phyloP scores from a whole-genome alignment of 1,140 invertebrate species.

The Melipona quadrifasciata region DNA sequence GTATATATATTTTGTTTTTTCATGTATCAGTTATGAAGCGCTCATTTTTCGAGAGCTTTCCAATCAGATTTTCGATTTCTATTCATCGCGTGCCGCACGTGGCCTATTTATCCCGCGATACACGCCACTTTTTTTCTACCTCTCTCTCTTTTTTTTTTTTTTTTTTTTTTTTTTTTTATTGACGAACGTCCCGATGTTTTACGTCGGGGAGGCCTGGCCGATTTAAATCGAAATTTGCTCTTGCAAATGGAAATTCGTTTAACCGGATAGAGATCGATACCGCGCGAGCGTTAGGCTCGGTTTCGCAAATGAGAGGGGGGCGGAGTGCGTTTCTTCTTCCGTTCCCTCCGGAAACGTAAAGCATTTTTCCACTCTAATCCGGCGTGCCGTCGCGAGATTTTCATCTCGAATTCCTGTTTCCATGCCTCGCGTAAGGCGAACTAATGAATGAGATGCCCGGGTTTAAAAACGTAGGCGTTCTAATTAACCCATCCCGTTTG shows the following conservation, averaged over 20 bases:
- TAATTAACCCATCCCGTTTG: constrained; percentile 25
- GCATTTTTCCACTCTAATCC: neutral
- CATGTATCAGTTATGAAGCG: neutral
- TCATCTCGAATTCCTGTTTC: neutral
- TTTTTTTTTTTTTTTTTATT: neutral
- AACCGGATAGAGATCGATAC: neutral
- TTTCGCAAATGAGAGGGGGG: neutral
- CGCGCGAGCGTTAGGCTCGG: neutral
- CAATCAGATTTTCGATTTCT: neutral
- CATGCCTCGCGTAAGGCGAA: neutral
- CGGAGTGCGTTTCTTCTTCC: neutral
- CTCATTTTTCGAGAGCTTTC: neutral
- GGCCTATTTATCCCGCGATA: neutral
- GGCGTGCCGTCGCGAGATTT: neutral
- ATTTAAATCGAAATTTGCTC: neutral
- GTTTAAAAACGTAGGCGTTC: constrained; percentile 2
- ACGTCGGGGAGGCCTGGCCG: neutral
- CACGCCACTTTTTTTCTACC: neutral
- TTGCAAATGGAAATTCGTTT: neutral
- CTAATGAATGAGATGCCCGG: neutral
- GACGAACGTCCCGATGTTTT: neutral
- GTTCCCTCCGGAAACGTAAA: neutral
- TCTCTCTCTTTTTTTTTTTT: neutral
- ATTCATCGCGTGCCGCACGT: neutral
- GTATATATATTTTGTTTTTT: neutral